Conservation (phyloP, 2,797 vertebrate genomes). For the Urophycis tenuis region DNA sequence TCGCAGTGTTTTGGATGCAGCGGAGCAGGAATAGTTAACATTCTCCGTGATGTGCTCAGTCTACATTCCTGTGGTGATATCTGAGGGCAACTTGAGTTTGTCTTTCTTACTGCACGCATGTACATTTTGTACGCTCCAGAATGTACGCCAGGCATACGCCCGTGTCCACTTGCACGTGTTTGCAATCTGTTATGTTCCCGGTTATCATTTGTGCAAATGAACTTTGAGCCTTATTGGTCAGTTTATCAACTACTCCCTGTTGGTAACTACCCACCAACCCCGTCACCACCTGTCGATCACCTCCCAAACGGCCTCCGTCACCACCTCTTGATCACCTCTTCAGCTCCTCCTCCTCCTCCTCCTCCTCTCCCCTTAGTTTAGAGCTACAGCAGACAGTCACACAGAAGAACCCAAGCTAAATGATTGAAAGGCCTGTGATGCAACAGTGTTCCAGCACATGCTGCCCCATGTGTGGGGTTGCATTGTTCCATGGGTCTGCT, state of each 20-base stretch:
- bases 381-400: constrained; percentile 51
- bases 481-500: constrained; percentile 56
- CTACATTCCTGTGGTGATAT: constrained; percentile 23
- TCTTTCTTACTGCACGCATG: background rate
- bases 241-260: constrained; percentile 53
- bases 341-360: constrained; percentile 9
- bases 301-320: background rate
- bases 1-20: constrained; percentile 15
- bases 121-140: background rate
- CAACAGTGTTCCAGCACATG: constrained; percentile 66
- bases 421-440: constrained; percentile 55
- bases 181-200: constrained; percentile 6
- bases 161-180: background rate
- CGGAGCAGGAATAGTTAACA: constrained; percentile 27
- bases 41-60: constrained; percentile 24
- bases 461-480: constrained; percentile 66
- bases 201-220: constrained; percentile 20
- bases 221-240: constrained; percentile 51
- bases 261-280: constrained; percentile 31
- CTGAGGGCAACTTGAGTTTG: background rate
- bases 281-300: background rate
- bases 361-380: constrained; percentile 34
- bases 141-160: background rate
- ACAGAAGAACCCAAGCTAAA: constrained; percentile 49
- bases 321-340: background rate